Evolutionary conservation across 2,797 vertebrate genomes (phyloP).

Genomic region (Acanthornis magna): DNA sequence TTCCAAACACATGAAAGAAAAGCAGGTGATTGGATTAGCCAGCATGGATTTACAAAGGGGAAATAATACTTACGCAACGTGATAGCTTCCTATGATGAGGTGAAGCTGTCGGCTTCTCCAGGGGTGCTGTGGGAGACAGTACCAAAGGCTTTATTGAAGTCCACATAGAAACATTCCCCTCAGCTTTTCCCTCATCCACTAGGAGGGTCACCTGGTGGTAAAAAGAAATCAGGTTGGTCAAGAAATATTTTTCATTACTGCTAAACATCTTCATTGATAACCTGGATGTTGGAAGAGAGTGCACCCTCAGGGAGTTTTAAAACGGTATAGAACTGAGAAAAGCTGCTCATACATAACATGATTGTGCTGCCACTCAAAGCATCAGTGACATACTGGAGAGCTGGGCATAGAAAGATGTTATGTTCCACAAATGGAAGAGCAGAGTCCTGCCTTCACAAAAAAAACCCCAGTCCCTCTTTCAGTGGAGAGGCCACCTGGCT

Average conservation of each 20-base stretch:
- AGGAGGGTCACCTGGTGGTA: rapidly evolving
- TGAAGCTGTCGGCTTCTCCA: not conserved
- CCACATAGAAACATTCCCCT: not conserved
- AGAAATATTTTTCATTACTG: not conserved
- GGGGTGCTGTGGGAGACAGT: not conserved
- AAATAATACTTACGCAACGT: not conserved
- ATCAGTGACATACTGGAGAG: not conserved
- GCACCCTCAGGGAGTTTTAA: not conserved
- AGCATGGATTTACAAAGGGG: not conserved
- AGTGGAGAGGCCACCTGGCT: not conserved
- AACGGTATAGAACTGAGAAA: not conserved
- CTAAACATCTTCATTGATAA: not conserved
- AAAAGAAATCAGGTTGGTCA: not conserved
- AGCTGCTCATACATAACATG: rapidly evolving
- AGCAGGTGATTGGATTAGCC: not conserved
- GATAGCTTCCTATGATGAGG: not conserved
- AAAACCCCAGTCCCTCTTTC: not conserved
- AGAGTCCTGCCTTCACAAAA: not conserved
- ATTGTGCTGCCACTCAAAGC: not conserved
- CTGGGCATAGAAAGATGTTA: not conserved
- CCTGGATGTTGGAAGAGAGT: not conserved
- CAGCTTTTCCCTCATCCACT: not conserved
- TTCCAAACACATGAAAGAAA: not conserved
- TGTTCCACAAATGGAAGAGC: not conserved
- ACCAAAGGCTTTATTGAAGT: not conserved